These are phyloP conservation scores for Rhorus exstirpatorius DNA, from an alignment of 2,888 invertebrate genomes.

Conservation along the genomic window DNA sequence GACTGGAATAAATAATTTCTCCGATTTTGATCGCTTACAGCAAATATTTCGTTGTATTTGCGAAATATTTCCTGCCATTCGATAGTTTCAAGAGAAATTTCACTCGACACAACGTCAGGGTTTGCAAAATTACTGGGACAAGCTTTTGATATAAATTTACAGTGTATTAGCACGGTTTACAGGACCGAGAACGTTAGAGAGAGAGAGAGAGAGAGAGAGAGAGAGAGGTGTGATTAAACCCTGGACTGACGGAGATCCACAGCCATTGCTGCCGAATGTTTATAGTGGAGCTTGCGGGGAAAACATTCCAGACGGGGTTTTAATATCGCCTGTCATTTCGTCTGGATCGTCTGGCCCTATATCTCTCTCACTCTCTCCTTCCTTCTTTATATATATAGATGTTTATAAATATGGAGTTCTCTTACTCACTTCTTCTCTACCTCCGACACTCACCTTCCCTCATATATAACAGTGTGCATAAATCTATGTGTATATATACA, in stretches of 20 bases:
- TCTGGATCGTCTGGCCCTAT: constrained; percentile 54
- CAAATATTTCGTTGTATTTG: too few relatives aligned
- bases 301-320: constrained; percentile 78
- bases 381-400: constrained; percentile 26
- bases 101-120: neutral
- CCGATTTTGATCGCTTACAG: neutral
- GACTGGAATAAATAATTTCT: too few relatives aligned
- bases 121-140: constrained; percentile 7
- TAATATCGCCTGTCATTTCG: constrained; percentile 80
- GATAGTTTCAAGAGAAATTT: constrained; percentile 1
- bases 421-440: constrained; percentile 53
- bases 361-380: neutral
- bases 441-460: constrained; percentile 54
- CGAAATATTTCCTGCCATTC: neutral
- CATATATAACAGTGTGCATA: constrained; percentile 7
- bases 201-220: constrained; percentile 6
- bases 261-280: constrained; percentile 61
- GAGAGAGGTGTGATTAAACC: constrained; percentile 33
- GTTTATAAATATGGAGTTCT: constrained; percentile 47
- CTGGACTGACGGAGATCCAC: constrained; percentile 21
- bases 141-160: constrained; percentile 14
- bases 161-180: neutral
- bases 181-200: constrained; percentile 2
- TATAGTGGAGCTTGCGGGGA: constrained; percentile 74
- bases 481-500: neutral